Evolutionary conservation across 2,113 vertebrate species (phyloP).

Genomic region (Dicerorhinus sumatrensis): DNA sequence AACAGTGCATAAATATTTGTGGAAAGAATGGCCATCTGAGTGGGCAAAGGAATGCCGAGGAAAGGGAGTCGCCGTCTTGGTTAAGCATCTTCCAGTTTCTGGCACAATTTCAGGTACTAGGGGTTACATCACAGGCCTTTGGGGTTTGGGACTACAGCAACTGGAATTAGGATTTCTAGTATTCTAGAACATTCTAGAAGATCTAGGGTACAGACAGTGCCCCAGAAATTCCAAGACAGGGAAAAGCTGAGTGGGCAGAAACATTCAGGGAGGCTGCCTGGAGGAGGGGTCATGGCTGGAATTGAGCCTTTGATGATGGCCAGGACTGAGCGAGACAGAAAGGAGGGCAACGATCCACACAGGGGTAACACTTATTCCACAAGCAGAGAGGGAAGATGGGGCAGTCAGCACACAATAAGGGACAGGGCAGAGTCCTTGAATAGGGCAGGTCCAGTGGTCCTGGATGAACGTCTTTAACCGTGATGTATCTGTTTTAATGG

Average conservation of each 20-base stretch:
- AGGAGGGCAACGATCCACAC: neutral
- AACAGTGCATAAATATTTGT: neutral
- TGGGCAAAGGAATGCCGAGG: neutral
- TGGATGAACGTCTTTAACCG: neutral
- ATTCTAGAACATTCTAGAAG: neutral
- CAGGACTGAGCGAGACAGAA: neutral
- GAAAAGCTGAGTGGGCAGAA: neutral
- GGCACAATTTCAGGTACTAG: neutral
- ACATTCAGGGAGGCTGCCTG: neutral
- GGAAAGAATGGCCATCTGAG: no score
- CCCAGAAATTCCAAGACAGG: neutral
- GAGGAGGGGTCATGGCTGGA: neutral
- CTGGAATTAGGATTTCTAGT: neutral
- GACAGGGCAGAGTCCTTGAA: no score
- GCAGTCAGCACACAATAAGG: accelerated
- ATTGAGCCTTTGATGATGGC: neutral
- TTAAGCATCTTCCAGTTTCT: neutral
- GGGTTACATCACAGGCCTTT: neutral
- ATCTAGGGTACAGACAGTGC: neutral
- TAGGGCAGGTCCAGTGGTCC: neutral
- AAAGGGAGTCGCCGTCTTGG: neutral
- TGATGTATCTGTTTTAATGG: neutral
- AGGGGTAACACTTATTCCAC: neutral
- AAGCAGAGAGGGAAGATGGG: neutral
- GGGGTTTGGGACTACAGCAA: neutral